These are phyloP conservation scores for Hypselothyrea guttata DNA, from an alignment of 2,888 invertebrate species.

Conservation along the genomic window DNA sequence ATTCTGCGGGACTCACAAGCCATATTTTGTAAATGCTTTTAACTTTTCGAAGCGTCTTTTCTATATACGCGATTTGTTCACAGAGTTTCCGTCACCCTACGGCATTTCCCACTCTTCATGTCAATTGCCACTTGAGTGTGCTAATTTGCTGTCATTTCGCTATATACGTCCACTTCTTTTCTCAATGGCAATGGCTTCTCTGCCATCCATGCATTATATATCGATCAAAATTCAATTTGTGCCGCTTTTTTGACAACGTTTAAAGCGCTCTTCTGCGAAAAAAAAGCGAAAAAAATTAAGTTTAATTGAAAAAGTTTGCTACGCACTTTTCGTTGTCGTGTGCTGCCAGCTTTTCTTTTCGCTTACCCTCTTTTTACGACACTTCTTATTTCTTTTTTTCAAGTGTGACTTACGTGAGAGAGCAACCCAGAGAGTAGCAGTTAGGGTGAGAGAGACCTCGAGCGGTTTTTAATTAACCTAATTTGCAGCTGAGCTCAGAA, in stretches of 20 bases:
- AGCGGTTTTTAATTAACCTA: slow-evolving; percentile 77
- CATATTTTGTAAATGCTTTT: too few relatives aligned
- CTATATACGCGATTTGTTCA: too few relatives aligned
- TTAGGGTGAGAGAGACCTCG: slow-evolving; percentile 51
- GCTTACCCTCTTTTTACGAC: slow-evolving; percentile 13
- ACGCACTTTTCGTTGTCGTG: slow-evolving; percentile 55
- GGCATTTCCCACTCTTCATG: slow-evolving; percentile 6
- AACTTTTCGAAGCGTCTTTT: too few relatives aligned
- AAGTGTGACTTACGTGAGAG: slow-evolving; percentile 46
- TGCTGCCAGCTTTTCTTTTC: slow-evolving; percentile 28
- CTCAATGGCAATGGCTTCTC: neutral
- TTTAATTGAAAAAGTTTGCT: slow-evolving; percentile 76
- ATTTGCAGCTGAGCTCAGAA: slow-evolving; percentile 60
- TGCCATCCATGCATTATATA: slow-evolving; percentile 61
- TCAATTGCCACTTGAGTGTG: slow-evolving; percentile 46
- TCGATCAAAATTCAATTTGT: slow-evolving; percentile 79
- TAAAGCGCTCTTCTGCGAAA: slow-evolving; percentile 31
- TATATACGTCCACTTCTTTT: slow-evolving; percentile 26
- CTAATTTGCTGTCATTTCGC: slow-evolving; percentile 73
- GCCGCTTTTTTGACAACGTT: slow-evolving; percentile 62
- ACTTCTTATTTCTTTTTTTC: slow-evolving; percentile 22
- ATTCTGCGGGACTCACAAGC: too few relatives aligned
- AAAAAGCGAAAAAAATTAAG: slow-evolving; percentile 57
- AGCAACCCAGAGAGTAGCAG: neutral
- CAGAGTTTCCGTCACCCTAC: slow-evolving; percentile 6